Conservation (phyloP, 2,113 vertebrate species). For the Hassar affinis region DNA sequence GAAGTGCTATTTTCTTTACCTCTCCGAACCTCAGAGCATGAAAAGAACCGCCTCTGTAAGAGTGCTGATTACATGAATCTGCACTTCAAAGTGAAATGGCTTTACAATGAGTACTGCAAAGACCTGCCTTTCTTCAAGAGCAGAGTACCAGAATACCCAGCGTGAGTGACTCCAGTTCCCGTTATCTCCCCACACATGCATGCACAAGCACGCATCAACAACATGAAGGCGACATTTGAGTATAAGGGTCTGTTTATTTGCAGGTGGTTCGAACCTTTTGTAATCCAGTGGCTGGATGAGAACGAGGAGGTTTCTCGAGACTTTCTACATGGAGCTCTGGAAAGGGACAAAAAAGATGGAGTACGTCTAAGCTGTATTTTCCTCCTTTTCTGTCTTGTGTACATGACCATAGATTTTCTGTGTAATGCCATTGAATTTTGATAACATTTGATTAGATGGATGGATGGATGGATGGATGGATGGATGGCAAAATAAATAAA, state of each 20-base stretch:
- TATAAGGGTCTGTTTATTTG: conserved; percentile 23
- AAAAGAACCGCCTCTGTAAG: conserved; percentile 96
- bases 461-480: background rate
- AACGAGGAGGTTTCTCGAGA: conserved; percentile 97
- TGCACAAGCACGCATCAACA: conserved; percentile 1
- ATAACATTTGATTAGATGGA: background rate
- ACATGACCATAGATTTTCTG: background rate
- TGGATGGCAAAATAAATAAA: background rate
- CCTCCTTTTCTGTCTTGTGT: background rate
- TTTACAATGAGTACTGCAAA: conserved; percentile 97
- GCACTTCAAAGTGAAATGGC: conserved; percentile 99
- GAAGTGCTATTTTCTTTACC: conserved; percentile 38
- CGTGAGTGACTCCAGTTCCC: conserved; percentile 76
- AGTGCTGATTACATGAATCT: conserved; percentile 99
- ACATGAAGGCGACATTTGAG: background rate
- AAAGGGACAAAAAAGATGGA: conserved; percentile 98
- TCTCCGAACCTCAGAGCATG: conserved; percentile 78
- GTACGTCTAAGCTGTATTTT: conserved; percentile 67
- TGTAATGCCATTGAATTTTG: background rate
- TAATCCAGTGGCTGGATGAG: conserved; percentile 98
- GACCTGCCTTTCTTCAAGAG: conserved; percentile 94
- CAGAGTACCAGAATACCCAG: conserved; percentile 91
- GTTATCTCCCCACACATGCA: background rate
- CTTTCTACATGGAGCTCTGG: conserved; percentile 92
- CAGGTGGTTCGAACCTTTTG: conserved; percentile 98